Percentiles rank a stretch among this genome's conserved stretches.
phyloP scores from a whole-genome alignment of 2,888 invertebrate species.

The Apotomis turbidana region DNA sequence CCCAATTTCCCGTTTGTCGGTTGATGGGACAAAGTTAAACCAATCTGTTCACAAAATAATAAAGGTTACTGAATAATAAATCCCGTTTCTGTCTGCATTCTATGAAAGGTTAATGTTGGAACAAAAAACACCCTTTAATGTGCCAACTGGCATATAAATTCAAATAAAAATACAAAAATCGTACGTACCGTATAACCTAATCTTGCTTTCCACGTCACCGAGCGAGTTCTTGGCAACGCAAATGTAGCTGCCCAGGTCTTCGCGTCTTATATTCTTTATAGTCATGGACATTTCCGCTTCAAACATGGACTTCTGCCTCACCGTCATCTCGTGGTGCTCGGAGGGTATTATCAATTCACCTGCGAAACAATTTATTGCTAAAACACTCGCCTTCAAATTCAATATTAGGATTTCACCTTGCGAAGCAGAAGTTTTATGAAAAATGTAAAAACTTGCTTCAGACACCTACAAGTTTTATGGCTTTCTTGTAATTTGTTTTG shows the following conservation, averaged over 20 bases:
- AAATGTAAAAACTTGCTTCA: slow-evolving; percentile 81
- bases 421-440: slow-evolving; percentile 78
- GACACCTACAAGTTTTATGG: slow-evolving; percentile 80
- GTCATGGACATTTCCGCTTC: slow-evolving; percentile 93
- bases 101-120: too few relatives aligned
- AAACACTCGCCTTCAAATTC: slow-evolving; percentile 78
- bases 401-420: slow-evolving; percentile 82
- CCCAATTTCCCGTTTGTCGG: too few relatives aligned
- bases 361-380: slow-evolving; percentile 78
- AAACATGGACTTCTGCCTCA: slow-evolving; percentile 89
- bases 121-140: too few relatives aligned
- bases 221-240: slow-evolving; percentile 95
- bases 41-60: too few relatives aligned
- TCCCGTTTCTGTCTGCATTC: too few relatives aligned
- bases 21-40: too few relatives aligned
- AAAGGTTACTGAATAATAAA: too few relatives aligned
- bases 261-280: slow-evolving; percentile 89
- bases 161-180: neutral
- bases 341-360: slow-evolving; percentile 94
- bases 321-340: slow-evolving; percentile 90
- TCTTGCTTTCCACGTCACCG: slow-evolving; percentile 95
- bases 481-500: slow-evolving; percentile 80
- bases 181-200: slow-evolving; percentile 91
- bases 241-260: slow-evolving; percentile 92
- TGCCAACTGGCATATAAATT: too few relatives aligned